A percentile compares a stretch with the other conserved stretches of the same genome.
These are phyloP conservation scores for Drosophila sp. DNA, from an alignment of 1,140 invertebrate species.

Conservation along the genomic window DNA sequence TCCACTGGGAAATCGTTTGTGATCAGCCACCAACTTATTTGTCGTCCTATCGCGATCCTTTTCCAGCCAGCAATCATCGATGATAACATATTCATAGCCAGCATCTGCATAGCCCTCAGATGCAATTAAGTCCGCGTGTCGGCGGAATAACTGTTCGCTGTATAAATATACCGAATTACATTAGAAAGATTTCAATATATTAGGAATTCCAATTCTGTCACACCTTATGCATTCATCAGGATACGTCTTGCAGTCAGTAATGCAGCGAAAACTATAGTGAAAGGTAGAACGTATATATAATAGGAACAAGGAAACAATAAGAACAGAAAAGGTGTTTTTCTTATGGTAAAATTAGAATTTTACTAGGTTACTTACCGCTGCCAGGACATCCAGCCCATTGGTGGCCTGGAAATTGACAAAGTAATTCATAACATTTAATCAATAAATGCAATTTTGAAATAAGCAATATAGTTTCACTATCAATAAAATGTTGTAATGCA, in stretches of 20 bases:
- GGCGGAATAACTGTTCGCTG: conserved; percentile 92
- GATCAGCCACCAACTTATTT: conserved; percentile 90
- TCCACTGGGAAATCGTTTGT: conserved; percentile 91
- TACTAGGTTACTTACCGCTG: conserved; percentile 86
- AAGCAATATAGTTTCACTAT: too few relatives aligned
- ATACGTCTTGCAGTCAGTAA: conserved; percentile 96
- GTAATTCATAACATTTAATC: too few relatives aligned
- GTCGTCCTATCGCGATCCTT: conserved; percentile 87
- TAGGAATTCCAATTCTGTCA: too few relatives aligned
- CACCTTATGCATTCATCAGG: conserved; percentile 97
- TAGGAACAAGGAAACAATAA: neutral
- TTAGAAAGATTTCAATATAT: neutral
- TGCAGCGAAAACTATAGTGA: conserved; percentile 90
- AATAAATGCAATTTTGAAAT: too few relatives aligned
- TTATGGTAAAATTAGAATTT: neutral
- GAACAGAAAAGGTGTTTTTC: neutral
- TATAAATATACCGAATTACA: neutral
- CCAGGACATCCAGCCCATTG: conserved; percentile 97
- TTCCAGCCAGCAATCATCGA: conserved; percentile 96
- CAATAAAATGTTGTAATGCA: too few relatives aligned
- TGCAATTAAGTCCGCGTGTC: conserved; percentile 92
- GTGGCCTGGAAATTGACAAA: conserved; percentile 88
- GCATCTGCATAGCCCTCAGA: conserved; percentile 91
- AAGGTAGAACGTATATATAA: too few relatives aligned
- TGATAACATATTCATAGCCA: conserved; percentile 94